A percentile compares a stretch with the other conserved stretches of the same genome.
Conservation (phyloP, 53 echinoderm and acorn worm genomes). For the Arbacia lixula region DNA sequence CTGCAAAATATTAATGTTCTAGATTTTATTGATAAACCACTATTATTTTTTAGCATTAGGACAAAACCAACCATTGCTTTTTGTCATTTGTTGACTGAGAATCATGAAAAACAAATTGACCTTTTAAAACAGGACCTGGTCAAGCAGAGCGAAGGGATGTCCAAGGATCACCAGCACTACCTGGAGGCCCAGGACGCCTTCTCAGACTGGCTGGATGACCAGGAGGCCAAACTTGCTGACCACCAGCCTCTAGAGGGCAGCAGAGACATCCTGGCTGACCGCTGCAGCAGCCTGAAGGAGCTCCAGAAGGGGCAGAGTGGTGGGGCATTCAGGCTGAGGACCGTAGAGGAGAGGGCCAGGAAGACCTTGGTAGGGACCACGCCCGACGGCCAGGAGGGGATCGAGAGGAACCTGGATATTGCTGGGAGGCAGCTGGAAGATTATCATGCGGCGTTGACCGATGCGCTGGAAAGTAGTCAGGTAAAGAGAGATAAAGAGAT, state of each 20-base stretch:
- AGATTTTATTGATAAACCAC: no score
- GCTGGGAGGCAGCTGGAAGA: slow-evolving; percentile 57
- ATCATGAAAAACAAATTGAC: no score
- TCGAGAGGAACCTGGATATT: slow-evolving; percentile 33
- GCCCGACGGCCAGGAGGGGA: slow-evolving; percentile 60
- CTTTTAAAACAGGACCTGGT: slow-evolving; percentile 64
- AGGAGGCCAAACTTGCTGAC: slow-evolving; percentile 38
- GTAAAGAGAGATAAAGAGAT: no score
- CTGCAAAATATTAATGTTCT: no score
- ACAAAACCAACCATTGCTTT: no score
- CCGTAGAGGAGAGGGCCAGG: slow-evolving; percentile 52
- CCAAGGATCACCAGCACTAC: slow-evolving; percentile 71
- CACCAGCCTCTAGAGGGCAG: slow-evolving; percentile 60
- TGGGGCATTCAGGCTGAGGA: slow-evolving; percentile 65
- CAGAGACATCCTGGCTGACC: slow-evolving; percentile 55
- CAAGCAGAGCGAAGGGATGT: slow-evolving; percentile 67
- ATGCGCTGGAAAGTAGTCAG: slow-evolving; percentile 23
- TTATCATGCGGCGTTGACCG: slow-evolving; percentile 5
- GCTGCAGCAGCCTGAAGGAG: slow-evolving; percentile 58
- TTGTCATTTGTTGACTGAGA: no score
- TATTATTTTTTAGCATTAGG: no score
- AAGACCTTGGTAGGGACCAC: slow-evolving; percentile 71
- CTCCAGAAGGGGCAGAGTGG: slow-evolving; percentile 40
- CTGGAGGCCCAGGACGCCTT: slow-evolving; percentile 63
- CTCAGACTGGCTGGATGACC: slow-evolving; percentile 64